These are phyloP conservation scores for Arenaria interpres DNA, from an alignment of 2,113 vertebrate species.

Conservation along the genomic window DNA sequence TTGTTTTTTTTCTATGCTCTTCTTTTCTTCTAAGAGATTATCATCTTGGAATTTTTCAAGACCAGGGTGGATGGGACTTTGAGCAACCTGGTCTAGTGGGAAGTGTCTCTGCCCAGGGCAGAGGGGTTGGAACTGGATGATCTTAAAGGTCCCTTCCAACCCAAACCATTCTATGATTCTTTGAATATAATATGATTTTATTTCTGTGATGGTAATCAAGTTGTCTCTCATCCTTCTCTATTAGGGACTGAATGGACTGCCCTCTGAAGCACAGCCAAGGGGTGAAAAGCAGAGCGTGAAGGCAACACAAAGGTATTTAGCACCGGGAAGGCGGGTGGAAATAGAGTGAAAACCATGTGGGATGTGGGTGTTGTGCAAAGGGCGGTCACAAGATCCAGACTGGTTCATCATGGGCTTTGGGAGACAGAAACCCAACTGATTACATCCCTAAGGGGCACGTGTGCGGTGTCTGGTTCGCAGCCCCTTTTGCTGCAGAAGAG, in stretches of 20 bases:
- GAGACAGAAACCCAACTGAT: not conserved
- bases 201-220: not conserved
- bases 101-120: too few relatives aligned
- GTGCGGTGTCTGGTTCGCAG: not conserved
- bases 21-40: not conserved
- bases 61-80: too few relatives aligned
- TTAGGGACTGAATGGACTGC: not conserved
- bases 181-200: not conserved
- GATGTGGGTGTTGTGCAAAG: not conserved
- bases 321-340: not conserved
- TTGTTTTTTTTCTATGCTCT: not conserved
- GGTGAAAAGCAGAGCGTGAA: not conserved
- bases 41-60: not conserved
- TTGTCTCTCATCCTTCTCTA: not conserved
- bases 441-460: rapidly evolving
- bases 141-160: too few relatives aligned
- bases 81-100: too few relatives aligned
- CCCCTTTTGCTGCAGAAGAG: not conserved
- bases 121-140: too few relatives aligned
- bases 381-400: not conserved
- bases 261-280: not conserved
- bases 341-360: rapidly evolving
- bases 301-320: not conserved
- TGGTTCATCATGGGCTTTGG: not conserved
- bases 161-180: too few relatives aligned